Percentiles rank a stretch among this genome's conserved stretches.
Evolutionary conservation across 2,797 vertebrate species (phyloP).

Genomic region (Miichthys miiuy): DNA sequence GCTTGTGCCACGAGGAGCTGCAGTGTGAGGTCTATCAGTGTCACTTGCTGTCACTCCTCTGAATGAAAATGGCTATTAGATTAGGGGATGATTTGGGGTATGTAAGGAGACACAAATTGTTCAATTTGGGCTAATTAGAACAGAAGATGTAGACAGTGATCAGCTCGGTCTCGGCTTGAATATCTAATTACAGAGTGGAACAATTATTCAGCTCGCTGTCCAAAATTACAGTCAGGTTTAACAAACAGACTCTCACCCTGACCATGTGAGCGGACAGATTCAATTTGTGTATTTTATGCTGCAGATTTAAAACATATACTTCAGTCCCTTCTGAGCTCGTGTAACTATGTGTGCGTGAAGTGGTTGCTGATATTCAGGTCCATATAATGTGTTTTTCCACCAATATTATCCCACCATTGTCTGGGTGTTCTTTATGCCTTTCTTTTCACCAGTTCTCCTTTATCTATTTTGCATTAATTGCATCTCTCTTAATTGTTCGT

Average conservation of each 20-base stretch:
- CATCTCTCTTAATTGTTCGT: slow-evolving; percentile 68
- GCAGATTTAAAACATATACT: slow-evolving; percentile 46
- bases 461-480: slow-evolving; percentile 81
- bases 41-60: slow-evolving; percentile 44
- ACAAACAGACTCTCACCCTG: slow-evolving; percentile 54
- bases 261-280: slow-evolving; percentile 27
- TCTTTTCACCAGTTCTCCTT: slow-evolving; percentile 78
- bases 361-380: slow-evolving; percentile 57
- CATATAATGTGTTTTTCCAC: slow-evolving; percentile 65
- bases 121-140: slow-evolving; percentile 74
- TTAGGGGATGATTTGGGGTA: slow-evolving; percentile 60
- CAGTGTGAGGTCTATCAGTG: slow-evolving; percentile 35
- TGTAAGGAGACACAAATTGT: slow-evolving; percentile 72
- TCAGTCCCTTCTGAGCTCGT: slow-evolving; percentile 29
- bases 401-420: slow-evolving; percentile 60
- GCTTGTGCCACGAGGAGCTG: slow-evolving; percentile 31
- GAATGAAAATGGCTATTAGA: slow-evolving; percentile 60
- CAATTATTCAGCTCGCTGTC: slow-evolving; percentile 40
- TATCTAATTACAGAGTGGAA: slow-evolving; percentile 63
- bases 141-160: slow-evolving; percentile 56
- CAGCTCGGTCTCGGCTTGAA: slow-evolving; percentile 70
- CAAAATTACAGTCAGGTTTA: slow-evolving; percentile 60
- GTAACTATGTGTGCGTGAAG: slow-evolving; percentile 44
- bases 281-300: slow-evolving; percentile 57
- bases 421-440: slow-evolving; percentile 56